Conservation (phyloP, 1,140 invertebrate genomes). For the Portunus trituberculatus region DNA sequence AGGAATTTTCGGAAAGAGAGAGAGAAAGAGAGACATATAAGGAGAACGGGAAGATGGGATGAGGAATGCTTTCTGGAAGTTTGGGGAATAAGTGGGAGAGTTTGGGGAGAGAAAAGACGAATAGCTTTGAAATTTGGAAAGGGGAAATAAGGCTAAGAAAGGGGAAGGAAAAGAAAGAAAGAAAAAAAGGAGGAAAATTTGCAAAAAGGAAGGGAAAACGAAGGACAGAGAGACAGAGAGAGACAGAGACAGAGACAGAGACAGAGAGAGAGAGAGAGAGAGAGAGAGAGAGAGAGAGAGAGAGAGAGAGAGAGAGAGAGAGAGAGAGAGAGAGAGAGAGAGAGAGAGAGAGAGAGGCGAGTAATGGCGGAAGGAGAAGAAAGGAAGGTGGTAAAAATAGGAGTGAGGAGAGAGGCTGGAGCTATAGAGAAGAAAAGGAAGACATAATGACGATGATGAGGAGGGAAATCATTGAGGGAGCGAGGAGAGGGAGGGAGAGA, state of each 20-base stretch:
- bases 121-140: too few relatives aligned
- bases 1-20: too few relatives aligned
- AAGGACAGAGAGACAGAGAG: background rate
- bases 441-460: background rate
- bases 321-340: slow-evolving; percentile 4
- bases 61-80: too few relatives aligned
- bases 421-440: background rate
- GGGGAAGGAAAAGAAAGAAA: background rate
- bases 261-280: background rate
- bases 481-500: background rate
- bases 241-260: background rate
- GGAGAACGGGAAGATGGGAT: too few relatives aligned
- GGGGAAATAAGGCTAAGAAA: too few relatives aligned
- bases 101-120: too few relatives aligned
- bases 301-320: background rate
- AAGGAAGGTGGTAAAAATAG: background rate
- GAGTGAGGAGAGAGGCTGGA: background rate
- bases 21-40: too few relatives aligned
- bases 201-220: background rate
- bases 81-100: too few relatives aligned
- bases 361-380: background rate
- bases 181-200: background rate
- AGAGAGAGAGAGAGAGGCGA: background rate
- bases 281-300: too few relatives aligned
- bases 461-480: background rate